A percentile compares a stretch with the other conserved stretches of the same genome.
These are phyloP conservation scores for Sterna hirundo DNA, from an alignment of 2,113 vertebrate genomes.

Conservation along the genomic window DNA sequence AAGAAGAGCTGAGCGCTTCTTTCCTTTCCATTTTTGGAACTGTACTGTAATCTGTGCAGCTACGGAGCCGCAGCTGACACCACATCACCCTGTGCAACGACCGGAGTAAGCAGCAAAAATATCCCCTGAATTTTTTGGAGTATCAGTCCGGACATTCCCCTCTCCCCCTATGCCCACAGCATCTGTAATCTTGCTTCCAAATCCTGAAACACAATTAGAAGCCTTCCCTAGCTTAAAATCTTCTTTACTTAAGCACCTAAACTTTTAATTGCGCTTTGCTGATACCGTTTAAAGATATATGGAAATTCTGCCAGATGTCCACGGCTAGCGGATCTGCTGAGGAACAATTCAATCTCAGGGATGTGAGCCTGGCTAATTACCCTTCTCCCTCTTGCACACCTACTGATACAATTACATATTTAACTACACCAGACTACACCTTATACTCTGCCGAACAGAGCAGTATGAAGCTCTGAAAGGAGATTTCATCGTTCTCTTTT, in stretches of 20 bases:
- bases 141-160: not conserved
- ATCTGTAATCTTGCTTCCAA: conserved; percentile 11
- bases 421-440: not conserved
- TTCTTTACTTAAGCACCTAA: not conserved
- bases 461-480: not conserved
- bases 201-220: not conserved
- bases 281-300: not conserved
- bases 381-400: not conserved
- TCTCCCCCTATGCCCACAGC: not conserved
- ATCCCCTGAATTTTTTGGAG: not conserved
- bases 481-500: not conserved
- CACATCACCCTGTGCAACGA: not conserved
- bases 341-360: not conserved
- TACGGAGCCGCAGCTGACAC: conserved; percentile 28
- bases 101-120: not conserved
- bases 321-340: not conserved
- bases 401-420: not conserved
- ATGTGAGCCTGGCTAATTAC: not conserved
- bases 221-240: not conserved
- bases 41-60: not conserved
- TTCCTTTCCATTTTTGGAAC: conserved; percentile 61
- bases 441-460: not conserved
- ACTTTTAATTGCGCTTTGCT: not conserved
- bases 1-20: conserved; percentile 8
- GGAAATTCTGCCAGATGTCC: not conserved